Conservation (phyloP, 2,888 invertebrate species). For the Phlogophora meticulosa region DNA sequence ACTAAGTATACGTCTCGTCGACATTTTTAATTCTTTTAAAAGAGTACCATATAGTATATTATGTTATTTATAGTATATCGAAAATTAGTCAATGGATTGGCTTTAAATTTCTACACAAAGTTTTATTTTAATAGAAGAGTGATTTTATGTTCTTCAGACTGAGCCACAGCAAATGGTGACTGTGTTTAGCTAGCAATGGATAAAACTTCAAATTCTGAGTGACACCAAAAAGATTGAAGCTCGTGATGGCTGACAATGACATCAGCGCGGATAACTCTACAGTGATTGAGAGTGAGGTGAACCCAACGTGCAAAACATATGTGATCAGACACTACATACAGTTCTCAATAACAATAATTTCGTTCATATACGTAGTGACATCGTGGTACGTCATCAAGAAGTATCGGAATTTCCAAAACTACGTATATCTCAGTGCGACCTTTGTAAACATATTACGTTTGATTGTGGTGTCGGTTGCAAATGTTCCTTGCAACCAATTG, state of each 20-base stretch:
- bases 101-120: no score
- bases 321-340: background rate
- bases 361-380: conserved; percentile 17
- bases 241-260: background rate
- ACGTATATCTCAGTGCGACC: conserved; percentile 15
- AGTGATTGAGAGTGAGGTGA: background rate
- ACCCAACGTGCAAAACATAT: background rate
- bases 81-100: no score
- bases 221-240: background rate
- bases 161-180: no score
- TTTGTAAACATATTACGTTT: conserved; percentile 31
- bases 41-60: no score
- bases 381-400: conserved; percentile 35
- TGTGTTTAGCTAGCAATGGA: no score
- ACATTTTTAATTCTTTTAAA: no score
- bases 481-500: background rate
- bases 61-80: no score
- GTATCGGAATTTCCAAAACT: conserved; percentile 34
- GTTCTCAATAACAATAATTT: background rate
- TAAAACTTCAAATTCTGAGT: no score
- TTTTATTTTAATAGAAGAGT: no score
- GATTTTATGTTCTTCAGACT: no score
- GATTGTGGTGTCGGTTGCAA: background rate
- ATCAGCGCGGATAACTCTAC: background rate
- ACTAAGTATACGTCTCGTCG: no score